Conservation (phyloP, 2,113 vertebrate species). For the Protobothrops mucrosquamatus region DNA sequence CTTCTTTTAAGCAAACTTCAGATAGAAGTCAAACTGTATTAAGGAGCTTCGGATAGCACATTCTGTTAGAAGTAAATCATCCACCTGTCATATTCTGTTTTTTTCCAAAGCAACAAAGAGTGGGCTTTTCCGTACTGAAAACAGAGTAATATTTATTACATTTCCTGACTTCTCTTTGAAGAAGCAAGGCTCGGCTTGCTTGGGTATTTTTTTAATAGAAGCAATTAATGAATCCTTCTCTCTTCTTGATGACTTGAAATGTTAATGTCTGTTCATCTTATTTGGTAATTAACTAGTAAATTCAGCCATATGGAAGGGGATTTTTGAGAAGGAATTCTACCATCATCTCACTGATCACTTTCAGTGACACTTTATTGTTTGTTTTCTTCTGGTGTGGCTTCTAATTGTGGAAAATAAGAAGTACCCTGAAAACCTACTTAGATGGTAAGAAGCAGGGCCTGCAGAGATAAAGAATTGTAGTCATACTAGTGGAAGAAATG, state of each 20-base stretch:
- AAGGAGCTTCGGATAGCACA: constrained; percentile 22
- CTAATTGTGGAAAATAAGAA: neutral
- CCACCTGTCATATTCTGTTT: neutral
- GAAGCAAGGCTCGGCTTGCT: constrained; percentile 45
- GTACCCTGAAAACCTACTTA: neutral
- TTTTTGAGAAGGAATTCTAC: neutral
- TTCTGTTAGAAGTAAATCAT: constrained; percentile 41
- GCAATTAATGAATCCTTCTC: neutral
- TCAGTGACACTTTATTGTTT: neutral
- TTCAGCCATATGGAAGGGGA: neutral
- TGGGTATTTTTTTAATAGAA: neutral
- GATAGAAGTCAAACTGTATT: neutral
- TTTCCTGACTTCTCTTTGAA: neutral
- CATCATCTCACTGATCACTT: neutral
- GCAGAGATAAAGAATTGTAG: neutral
- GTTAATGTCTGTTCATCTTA: neutral
- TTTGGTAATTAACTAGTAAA: neutral
- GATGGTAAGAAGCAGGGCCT: neutral
- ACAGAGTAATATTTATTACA: constrained; percentile 26
- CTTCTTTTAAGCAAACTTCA: neutral
- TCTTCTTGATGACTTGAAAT: neutral
- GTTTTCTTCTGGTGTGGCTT: neutral
- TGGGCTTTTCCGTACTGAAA: constrained; percentile 32
- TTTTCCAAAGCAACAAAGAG: neutral
- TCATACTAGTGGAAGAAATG: neutral